Conservation (phyloP, 2,113 vertebrate genomes). For the Prolemur simus region DNA sequence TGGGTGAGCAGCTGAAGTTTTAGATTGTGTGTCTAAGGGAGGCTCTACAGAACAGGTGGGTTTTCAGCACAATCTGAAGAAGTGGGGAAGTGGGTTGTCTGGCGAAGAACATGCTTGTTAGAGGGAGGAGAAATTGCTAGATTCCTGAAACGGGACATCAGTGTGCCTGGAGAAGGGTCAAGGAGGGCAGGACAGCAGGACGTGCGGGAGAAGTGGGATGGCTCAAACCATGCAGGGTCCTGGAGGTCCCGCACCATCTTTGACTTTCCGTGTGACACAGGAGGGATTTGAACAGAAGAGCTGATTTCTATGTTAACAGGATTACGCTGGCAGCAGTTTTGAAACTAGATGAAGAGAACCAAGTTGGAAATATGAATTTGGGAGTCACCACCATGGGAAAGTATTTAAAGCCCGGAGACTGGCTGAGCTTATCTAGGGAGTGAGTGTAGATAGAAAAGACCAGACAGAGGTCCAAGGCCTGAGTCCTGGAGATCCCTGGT, state of each 20-base stretch:
- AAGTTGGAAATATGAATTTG: not conserved
- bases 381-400: not conserved
- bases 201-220: accelerated
- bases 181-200: not conserved
- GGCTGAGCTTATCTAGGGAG: not conserved
- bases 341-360: not conserved
- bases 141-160: not conserved
- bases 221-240: not conserved
- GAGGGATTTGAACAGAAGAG: not conserved
- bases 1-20: too few species aligned
- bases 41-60: not conserved
- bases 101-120: not conserved
- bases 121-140: not conserved
- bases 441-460: not conserved
- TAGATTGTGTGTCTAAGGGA: not conserved
- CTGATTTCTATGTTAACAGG: not conserved
- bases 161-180: not conserved
- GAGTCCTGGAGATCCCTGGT: not conserved
- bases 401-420: not conserved
- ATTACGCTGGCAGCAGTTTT: not conserved
- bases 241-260: not conserved
- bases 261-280: not conserved
- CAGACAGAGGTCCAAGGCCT: not conserved
- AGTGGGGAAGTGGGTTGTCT: accelerated
- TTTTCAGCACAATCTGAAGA: not conserved